phyloP scores from a whole-genome alignment of 2,113 vertebrate genomes.

The Calonectris borealis region DNA sequence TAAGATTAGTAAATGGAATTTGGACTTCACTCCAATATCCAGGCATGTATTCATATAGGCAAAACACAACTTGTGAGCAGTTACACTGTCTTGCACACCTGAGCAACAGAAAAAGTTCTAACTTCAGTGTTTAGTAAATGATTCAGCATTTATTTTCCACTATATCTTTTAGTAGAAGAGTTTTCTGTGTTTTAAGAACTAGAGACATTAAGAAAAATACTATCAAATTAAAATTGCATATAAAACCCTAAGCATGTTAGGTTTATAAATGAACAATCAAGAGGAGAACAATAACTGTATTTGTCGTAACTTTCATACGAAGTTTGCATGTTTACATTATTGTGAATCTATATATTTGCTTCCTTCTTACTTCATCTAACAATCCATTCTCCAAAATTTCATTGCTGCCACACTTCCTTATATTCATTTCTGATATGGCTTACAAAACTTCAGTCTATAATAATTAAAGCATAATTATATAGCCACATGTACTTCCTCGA shows the following conservation, averaged over 20 bases:
- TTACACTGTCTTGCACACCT: neutral
- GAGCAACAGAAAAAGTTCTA: neutral
- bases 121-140: neutral
- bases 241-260: neutral
- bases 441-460: neutral
- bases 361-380: neutral
- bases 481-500: neutral
- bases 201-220: neutral
- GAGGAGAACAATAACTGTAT: neutral
- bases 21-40: neutral
- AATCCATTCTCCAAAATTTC: neutral
- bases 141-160: neutral
- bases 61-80: neutral
- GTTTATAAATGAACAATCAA: neutral
- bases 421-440: neutral
- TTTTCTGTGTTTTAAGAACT: neutral
- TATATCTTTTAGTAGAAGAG: neutral
- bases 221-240: neutral
- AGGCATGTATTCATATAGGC: neutral
- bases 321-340: neutral
- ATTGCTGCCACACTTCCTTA: neutral
- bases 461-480: neutral
- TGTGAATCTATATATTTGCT: neutral
- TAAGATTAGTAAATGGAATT: neutral
- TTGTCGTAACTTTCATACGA: neutral